Conservation (phyloP, 1,140 invertebrate genomes). For the Mya arenaria region DNA sequence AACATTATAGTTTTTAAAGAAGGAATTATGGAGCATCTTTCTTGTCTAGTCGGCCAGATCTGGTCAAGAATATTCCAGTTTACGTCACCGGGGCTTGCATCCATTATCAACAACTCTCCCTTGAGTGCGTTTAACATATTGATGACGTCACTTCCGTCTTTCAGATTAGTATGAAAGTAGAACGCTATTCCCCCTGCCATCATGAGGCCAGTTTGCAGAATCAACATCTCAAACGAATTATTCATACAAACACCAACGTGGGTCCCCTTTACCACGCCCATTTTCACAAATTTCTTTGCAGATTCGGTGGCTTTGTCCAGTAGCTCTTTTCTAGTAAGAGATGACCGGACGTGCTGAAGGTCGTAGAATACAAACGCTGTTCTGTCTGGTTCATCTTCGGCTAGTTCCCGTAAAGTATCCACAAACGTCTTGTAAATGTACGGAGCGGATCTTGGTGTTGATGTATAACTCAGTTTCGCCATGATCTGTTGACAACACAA, state of each 20-base stretch:
- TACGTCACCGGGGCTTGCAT: conserved; percentile 13
- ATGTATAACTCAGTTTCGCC: conserved; percentile 22
- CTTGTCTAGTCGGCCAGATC: not conserved
- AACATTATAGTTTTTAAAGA: conserved; percentile 12
- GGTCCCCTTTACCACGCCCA: conserved; percentile 37
- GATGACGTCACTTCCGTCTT: conserved; percentile 50
- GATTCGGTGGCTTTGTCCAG: not conserved
- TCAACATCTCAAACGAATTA: conserved; percentile 45
- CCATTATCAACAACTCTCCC: conserved; percentile 18
- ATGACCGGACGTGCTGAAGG: not conserved
- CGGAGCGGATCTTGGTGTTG: not conserved
- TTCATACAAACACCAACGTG: conserved; percentile 39
- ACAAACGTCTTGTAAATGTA: conserved; percentile 39
- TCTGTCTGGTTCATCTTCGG: conserved; percentile 15
- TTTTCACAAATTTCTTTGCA: conserved; percentile 8
- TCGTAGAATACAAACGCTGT: conserved; percentile 45
- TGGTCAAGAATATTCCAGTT: conserved; percentile 28
- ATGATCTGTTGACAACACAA: no score
- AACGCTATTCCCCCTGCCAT: conserved; percentile 37
- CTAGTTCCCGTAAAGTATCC: conserved; percentile 22
- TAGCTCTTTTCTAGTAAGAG: conserved; percentile 24
- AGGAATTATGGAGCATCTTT: not conserved
- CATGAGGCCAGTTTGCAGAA: conserved; percentile 1
- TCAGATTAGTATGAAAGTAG: conserved; percentile 8
- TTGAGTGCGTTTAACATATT: conserved; percentile 20